Conservation (phyloP, 92 coral and sea anemone genomes). For the Porites lobata region DNA sequence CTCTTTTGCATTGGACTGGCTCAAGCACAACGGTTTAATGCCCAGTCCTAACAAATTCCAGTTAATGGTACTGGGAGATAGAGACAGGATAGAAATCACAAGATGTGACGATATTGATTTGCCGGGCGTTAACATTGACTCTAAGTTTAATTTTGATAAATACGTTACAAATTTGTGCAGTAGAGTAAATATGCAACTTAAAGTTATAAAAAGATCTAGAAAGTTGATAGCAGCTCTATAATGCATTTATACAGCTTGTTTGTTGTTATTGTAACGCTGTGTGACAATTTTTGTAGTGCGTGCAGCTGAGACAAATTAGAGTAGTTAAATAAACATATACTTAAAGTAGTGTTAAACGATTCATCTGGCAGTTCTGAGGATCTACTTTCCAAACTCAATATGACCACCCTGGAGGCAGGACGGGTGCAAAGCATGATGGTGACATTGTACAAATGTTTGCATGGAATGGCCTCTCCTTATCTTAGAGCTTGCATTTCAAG, state of each 20-base stretch:
- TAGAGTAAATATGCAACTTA: constrained; percentile 36
- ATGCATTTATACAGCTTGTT: constrained; percentile 29
- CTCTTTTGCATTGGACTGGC: constrained; percentile 18
- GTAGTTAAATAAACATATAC: not conserved
- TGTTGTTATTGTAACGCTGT: constrained; percentile 27
- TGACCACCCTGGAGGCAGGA: no score
- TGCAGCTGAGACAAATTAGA: constrained; percentile 23
- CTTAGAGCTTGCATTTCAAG: no score
- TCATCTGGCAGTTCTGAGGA: no score
- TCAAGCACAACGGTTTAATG: constrained; percentile 31
- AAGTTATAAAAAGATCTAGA: constrained; percentile 29
- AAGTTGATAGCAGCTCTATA: constrained; percentile 15
- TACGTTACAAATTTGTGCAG: constrained; percentile 26
- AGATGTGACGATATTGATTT: constrained; percentile 36
- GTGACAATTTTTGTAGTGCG: constrained; percentile 22
- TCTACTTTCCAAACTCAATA: no score
- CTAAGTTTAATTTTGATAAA: constrained; percentile 38
- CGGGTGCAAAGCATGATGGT: no score
- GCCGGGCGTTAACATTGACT: constrained; percentile 27
- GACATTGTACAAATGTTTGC: no score
- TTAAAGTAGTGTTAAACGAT: no score
- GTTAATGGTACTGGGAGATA: not conserved
- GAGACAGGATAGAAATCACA: constrained; percentile 16
- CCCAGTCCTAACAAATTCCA: constrained; percentile 29
- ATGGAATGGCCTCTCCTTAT: no score